Evolutionary conservation across 23 tunicate genomes (phyloP), one percentile per base, ranked within the genome.

Genomic region (Ascidia mentula): DNA sequence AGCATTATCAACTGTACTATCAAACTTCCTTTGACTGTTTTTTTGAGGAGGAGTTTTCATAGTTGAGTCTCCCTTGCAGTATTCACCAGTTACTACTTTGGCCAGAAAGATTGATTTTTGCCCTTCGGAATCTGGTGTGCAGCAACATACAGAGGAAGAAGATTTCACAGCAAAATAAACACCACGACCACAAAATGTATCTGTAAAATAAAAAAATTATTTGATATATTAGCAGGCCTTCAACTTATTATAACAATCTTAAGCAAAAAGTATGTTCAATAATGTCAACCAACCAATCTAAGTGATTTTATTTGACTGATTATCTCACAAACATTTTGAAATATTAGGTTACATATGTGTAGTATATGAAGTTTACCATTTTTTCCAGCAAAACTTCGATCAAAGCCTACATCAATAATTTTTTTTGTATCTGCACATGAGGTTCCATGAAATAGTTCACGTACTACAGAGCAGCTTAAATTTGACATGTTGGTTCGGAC

Each of bases 361-460:
- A n/a, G n/a, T n/a, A n/a, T n/a, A n/a, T n/a, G n/a, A n/a, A n/a
- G n/a, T n/a, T 17, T 9, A 74, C 77, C 77, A 34, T 74, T 74
- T 74, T 74, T 36, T 74, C 77, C 77, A 32, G 77, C 40, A 8
- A 74, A 74, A 36, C 42, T 74, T 40, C 77, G 40, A 28, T 74
- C 42, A 74, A 74, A 74, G 40, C 77, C 77, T 34, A 9, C 45
- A 0, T 35, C 38, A 35, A 26, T 12, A 34, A 74, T 74, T 35
- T 74, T 74, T 7, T 74, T 26, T 36, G 45, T 45, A 34, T 34
- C 45, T 5, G 36, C 77, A 74, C 17, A 74, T 1, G 42, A 36
- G 2, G 77, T 74, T 53, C 65, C 65, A 53, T 53, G 65, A 53
- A 53, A 53, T 31, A 53, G 13, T 53, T 53, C 12, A 20, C 65